Evolutionary conservation across 1,140 invertebrate genomes (phyloP), one percentile per base, ranked within the genome.

Genomic region (Caerostris extrusa): DNA sequence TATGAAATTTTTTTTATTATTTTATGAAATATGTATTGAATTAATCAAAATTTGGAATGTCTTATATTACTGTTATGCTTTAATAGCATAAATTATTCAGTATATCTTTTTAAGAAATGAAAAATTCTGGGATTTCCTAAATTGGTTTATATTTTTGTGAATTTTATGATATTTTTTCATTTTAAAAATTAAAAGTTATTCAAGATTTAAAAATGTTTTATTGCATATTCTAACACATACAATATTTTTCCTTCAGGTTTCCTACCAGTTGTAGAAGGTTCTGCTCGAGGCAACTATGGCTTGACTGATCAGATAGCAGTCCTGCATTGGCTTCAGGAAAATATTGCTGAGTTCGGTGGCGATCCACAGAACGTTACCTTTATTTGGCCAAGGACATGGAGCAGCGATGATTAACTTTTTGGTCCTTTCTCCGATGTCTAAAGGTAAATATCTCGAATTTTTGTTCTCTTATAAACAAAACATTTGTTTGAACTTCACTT

Each of bases 371-470:
- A 98, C 95, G 98, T 99, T n/a, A 99, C 99, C 2, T 96, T n/a
- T 99, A 1, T 97, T 99, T 95, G 99, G 99, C 1, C 98, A 99
- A 95, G 99, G 98, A 0, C 98, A 98, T 17, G 99, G 99, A 2
- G 99, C 98, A 1, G 98, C 98, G 10, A 98, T 98, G 95, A 98
- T 99, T n/a, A 98, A 99, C 96, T 98, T 99, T 95, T 97, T 99
- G 91, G 97, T 99, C 96, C 98, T 98, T 50, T 99, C 98, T 58
- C 97, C 98, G 94, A 98, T 98, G 71, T 98, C 98, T 7, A 98
- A 98, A 96, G 98, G 98, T 99, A 94, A 94, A 97, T 85, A 57
- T 82, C 61, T 34, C 19, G 67, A 69, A 69, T 19, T 34, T 34
- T 34, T 34, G 34, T 34, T 34, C n/a, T n/a, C n/a, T n/a, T 34